These are phyloP conservation scores for Serranus cabrilla DNA, from an alignment of 2,797 vertebrate genomes.

Conservation along the genomic window DNA sequence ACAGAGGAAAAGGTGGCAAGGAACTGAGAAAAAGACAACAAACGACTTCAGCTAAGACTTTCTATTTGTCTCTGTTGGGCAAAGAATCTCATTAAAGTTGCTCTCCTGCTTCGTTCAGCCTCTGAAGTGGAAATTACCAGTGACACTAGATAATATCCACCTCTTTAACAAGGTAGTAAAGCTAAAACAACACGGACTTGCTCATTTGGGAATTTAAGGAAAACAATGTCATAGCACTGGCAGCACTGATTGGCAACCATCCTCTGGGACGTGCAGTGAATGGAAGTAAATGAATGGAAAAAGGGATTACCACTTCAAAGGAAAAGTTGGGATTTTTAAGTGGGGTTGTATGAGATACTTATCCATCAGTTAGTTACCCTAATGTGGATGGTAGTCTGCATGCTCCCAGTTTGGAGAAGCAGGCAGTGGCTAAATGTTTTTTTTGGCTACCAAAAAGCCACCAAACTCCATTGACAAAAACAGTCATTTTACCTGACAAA, in stretches of 20 bases:
- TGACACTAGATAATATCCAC: conserved; percentile 20
- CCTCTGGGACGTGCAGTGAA: neutral
- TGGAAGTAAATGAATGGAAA: conserved; percentile 8
- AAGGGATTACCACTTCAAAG: conserved; percentile 24
- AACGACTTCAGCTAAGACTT: conserved; percentile 40
- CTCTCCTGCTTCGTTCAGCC: conserved; percentile 6
- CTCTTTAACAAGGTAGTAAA: conserved; percentile 12
- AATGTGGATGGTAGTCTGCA: no score
- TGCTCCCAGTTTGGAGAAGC: no score
- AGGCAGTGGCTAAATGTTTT: no score
- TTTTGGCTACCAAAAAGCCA: no score
- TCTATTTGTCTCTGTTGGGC: conserved; percentile 15
- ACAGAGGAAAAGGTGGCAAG: conserved; percentile 17
- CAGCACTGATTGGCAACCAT: neutral
- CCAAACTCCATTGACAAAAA: no score
- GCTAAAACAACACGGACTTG: neutral
- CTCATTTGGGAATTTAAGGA: neutral
- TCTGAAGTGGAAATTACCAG: conserved; percentile 53
- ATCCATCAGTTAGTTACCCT: no score
- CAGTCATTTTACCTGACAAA: no score
- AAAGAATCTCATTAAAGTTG: conserved; percentile 22
- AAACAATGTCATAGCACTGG: conserved; percentile 13
- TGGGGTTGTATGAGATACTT: no score
- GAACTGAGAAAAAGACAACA: neutral
- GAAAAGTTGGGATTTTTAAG: no score